Percentiles rank a stretch among this genome's conserved stretches.
phyloP scores from a whole-genome alignment of 2,888 invertebrate species.

The Sminthurides aquaticus region DNA sequence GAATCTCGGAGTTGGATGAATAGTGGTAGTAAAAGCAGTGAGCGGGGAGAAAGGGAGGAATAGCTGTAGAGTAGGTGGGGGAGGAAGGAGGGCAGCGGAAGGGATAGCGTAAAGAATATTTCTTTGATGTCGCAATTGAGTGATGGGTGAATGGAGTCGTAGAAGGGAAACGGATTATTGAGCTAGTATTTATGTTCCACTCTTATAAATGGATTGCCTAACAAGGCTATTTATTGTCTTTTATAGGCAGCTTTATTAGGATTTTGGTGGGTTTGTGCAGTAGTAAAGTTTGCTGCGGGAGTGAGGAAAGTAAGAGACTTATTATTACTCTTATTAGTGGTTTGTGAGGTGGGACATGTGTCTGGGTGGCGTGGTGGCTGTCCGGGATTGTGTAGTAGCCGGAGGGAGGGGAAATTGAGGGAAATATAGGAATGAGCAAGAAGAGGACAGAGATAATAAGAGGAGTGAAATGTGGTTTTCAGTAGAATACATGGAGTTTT shows the following conservation, averaged over 20 bases:
- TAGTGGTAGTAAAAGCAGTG: neutral
- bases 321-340: slow-evolving; percentile 8
- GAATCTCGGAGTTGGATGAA: too few species aligned
- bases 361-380: neutral
- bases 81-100: neutral
- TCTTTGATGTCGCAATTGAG: slow-evolving; percentile 8
- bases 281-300: neutral
- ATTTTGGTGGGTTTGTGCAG: neutral
- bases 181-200: slow-evolving; percentile 4
- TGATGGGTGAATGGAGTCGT: slow-evolving; percentile 7
- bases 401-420: too few species aligned
- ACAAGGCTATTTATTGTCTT: slow-evolving; percentile 8
- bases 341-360: slow-evolving; percentile 7
- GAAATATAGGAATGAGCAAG: neutral
- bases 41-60: neutral
- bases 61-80: too few species aligned
- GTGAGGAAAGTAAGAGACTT: neutral
- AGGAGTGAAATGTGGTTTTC: neutral
- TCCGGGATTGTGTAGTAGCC: neutral
- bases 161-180: neutral
- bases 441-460: neutral
- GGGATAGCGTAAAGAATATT: neutral
- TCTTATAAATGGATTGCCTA: slow-evolving; percentile 7
- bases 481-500: neutral
- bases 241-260: slow-evolving; percentile 4